Percentiles rank a stretch among this genome's conserved stretches.
Evolutionary conservation across 2,888 invertebrate species (phyloP).

Genomic region (Bombylius major): DNA sequence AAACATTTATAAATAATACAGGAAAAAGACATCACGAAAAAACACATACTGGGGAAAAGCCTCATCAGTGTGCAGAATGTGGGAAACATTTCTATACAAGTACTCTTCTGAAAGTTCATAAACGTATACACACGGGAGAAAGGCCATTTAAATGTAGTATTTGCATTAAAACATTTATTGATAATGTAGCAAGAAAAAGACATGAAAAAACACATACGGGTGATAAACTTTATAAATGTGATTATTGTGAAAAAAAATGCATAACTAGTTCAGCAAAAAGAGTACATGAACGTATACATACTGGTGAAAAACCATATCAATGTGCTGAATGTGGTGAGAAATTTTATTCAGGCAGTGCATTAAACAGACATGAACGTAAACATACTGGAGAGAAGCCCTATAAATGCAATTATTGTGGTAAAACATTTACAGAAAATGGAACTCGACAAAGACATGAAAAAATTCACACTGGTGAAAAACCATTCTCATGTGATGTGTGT

Average conservation of each 20-base stretch:
- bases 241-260: too few relatives aligned
- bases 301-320: not conserved
- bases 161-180: too few relatives aligned
- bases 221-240: too few relatives aligned
- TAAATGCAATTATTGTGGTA: not conserved
- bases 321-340: not conserved
- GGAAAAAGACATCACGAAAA: not conserved
- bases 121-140: too few relatives aligned
- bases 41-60: too few relatives aligned
- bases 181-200: too few relatives aligned
- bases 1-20: not conserved
- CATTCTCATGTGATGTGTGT: not conserved
- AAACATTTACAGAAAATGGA: not conserved
- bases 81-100: too few relatives aligned
- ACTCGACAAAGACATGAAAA: not conserved
- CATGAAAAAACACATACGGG: too few relatives aligned
- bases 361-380: not conserved
- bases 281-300: not conserved
- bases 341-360: not conserved
- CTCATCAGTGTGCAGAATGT: too few relatives aligned
- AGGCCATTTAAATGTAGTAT: too few relatives aligned
- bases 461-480: not conserved
- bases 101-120: too few relatives aligned
- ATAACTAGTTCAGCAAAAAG: too few relatives aligned
- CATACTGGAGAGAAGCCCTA: not conserved